Evolutionary conservation across 2,113 vertebrate species (phyloP), one percentile per base, ranked within the genome.

Genomic region (Eubucco bourcierii): DNA sequence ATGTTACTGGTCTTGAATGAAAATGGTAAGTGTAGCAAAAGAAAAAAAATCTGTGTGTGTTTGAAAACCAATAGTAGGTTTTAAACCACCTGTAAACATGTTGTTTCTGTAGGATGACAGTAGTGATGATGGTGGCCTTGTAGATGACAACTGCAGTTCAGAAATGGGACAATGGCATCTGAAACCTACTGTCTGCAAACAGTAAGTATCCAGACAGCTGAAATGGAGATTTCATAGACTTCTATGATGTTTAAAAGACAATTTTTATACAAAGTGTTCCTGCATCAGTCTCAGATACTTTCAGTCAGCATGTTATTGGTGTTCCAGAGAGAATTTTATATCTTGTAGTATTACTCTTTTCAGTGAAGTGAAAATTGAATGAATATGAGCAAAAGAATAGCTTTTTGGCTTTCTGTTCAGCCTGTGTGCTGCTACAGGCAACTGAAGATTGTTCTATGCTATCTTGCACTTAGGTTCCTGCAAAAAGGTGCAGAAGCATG

Each of bases 101-200:
- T 70, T 96, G 67, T 87, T 87, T 96, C 73, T 97, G 71, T 81
- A 99, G 99, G 99, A 99, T 27, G 99, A 99, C 95, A 98, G 98
- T 96, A 99, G 99, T 50, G 99, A 99, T 65, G 99, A 99, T 47
- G 98, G 98, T 34, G 96, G 98, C 59, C 97, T 98, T 91, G 95
- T 96, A 5, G 99, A 99, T 52, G 99, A 99, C 58, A 84, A 95
- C 16, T 97, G 95, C 61, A 95, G n/a, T 90, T 98, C 98, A 28
- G 98, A 99, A 91, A 90, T 97, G 91, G 97, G 98, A 10, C 97
- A 97, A 5, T 98, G 98, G 98, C 94, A 98, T 73, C 97, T 98
- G 82, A 99, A 97, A 84, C 98, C 97, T 12, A 98, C 95, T 83
- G 84, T 98, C 96, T 99, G 98, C 97, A 99, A 98, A 98, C 99